Evolutionary conservation across 2,888 invertebrate genomes (phyloP), one percentile per base, ranked within the genome.

Genomic region (Lasioglossum zephyrum): DNA sequence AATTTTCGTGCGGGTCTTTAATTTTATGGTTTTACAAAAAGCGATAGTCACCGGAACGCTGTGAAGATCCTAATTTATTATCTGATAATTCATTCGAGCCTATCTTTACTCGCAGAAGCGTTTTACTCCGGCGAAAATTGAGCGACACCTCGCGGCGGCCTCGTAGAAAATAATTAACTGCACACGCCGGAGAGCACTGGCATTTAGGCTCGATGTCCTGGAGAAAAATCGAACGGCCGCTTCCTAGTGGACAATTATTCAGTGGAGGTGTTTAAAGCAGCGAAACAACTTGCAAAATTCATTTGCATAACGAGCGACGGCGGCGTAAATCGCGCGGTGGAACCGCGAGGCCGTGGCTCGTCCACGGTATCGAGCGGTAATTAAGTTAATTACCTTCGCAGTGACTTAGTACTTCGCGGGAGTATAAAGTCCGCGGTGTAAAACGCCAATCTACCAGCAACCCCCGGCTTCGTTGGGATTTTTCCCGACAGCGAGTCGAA

Each of bases 331-430:
- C 72, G 83, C n/a, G 57, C 80, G 75, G 77, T 82, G 85, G 85
- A 39, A 39, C 81, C 83, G 77, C 79, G 72, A 57, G 57, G 77
- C 77, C 75, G 60, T 73, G 70, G 77, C 82, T 77, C 83, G 80
- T 82, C 26, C 70, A 84, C 73, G 73, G 80, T 89, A 91, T 92
- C 81, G 85, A 89, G 82, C 77, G 77, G 88, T 91, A 92, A 92
- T 91, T 92, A 91, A 91, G 87, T 89, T 91, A 91, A 91, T 91
- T 91, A 85, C 87, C 84, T 84, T 73, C 73, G 72, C 72, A 77
- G 87, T 86, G 86, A 89, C 90, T 90, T 88, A 83, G 85, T 79
- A 39, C 77, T 79, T 82, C 79, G 80, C 80, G 47, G 70, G 80
- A 41, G 76, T 76, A 84, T 73, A 77, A 82, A 53, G 74, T 39